These are phyloP conservation scores for Gobiocypris rarus DNA, from an alignment of 2,113 vertebrate species.

Conservation along the genomic window DNA sequence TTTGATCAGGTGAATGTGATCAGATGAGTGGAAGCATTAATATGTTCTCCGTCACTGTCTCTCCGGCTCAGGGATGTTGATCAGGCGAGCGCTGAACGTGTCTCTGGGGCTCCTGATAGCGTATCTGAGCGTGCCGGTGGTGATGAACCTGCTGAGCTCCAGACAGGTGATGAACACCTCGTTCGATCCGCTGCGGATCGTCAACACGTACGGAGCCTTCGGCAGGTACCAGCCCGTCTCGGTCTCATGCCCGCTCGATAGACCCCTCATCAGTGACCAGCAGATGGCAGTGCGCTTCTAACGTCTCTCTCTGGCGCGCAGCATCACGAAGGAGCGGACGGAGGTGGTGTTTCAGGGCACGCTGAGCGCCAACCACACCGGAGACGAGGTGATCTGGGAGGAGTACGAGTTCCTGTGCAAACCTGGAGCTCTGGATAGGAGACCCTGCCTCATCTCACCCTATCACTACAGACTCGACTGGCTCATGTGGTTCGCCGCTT, in stretches of 20 bases:
- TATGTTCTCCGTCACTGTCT: too few relatives aligned
- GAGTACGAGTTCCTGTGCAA: conserved; percentile 96
- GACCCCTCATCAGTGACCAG: neutral
- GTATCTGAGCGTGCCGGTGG: conserved; percentile 88
- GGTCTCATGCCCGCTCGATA: too few relatives aligned
- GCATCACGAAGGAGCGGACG: conserved; percentile 92
- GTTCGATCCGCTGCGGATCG: conserved; percentile 89
- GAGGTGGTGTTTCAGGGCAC: conserved; percentile 94
- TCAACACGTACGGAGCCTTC: conserved; percentile 97
- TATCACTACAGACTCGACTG: conserved; percentile 97
- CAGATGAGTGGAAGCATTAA: too few relatives aligned
- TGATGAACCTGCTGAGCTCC: conserved; percentile 88
- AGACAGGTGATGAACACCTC: conserved; percentile 94
- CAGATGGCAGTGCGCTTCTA: neutral
- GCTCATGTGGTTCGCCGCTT: conserved; percentile 98
- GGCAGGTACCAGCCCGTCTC: conserved; percentile 80
- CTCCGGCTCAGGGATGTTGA: conserved; percentile 67
- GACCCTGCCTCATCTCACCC: conserved; percentile 87
- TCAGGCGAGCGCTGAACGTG: conserved; percentile 79
- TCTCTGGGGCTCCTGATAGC: conserved; percentile 82
- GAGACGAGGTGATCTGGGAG: conserved; percentile 84
- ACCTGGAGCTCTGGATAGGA: conserved; percentile 79
- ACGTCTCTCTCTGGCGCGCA: conserved; percentile 55
- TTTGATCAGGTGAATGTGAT: too few relatives aligned
- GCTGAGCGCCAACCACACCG: conserved; percentile 78